phyloP scores from a whole-genome alignment of 2,888 invertebrate species.

The Drosophila niveifrons region DNA sequence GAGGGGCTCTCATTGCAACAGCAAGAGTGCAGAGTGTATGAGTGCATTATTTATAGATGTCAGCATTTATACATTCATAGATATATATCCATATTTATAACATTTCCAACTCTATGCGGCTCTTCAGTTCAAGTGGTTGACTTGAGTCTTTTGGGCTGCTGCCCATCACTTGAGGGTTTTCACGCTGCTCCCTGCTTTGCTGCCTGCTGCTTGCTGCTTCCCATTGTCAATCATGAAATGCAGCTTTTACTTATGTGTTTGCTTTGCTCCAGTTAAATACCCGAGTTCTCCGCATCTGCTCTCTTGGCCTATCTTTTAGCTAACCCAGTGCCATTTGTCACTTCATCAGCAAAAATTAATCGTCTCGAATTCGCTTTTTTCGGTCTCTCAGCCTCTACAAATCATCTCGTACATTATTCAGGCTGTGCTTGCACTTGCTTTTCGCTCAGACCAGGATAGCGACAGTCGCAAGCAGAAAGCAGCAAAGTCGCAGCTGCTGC shows the following conservation, averaged over 20 bases:
- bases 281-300: background rate
- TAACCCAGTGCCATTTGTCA: constrained; percentile 54
- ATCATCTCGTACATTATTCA: constrained; percentile 66
- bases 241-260: constrained; percentile 49
- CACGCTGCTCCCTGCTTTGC: constrained; percentile 31
- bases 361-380: constrained; percentile 59
- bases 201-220: background rate
- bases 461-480: constrained; percentile 33
- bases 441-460: background rate
- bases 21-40: constrained; percentile 21
- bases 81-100: constrained; percentile 16
- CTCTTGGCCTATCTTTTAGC: background rate
- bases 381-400: constrained; percentile 46
- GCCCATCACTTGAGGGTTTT: constrained; percentile 71
- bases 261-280: constrained; percentile 57
- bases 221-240: constrained; percentile 50
- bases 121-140: constrained; percentile 72
- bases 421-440: constrained; percentile 14
- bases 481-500: constrained; percentile 57
- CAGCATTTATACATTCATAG: constrained; percentile 2
- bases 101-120: constrained; percentile 42
- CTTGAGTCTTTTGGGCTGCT: constrained; percentile 62
- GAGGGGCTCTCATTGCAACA: constrained; percentile 11
- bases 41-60: constrained; percentile 38
- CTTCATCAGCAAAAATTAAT: constrained; percentile 69